phyloP scores from a whole-genome alignment of 1,140 invertebrate genomes.

The Leptinotarsa lineolata region DNA sequence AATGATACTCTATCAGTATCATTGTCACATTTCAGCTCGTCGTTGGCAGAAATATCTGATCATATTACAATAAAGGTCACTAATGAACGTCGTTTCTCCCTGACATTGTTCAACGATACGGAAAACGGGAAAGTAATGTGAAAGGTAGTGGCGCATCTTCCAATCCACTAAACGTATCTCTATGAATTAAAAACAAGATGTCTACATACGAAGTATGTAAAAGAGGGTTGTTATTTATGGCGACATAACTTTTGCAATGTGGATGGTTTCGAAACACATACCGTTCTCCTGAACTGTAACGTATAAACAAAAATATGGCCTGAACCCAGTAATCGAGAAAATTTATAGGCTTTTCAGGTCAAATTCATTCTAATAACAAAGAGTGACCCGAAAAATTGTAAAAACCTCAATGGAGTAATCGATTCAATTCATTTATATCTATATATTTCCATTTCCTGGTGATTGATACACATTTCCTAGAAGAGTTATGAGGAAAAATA shows the following conservation, averaged over 20 bases:
- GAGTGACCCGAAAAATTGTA: background rate
- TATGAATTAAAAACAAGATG: background rate
- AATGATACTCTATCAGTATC: no score
- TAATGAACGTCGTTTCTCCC: no score
- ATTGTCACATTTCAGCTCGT: no score
- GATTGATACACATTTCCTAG: no score
- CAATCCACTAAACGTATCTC: background rate
- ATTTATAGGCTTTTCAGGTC: background rate
- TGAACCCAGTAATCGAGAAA: background rate
- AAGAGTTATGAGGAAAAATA: no score
- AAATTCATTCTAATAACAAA: background rate
- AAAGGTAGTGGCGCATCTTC: background rate
- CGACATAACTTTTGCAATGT: background rate
- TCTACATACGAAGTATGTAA: background rate
- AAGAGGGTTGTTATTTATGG: background rate
- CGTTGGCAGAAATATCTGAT: no score
- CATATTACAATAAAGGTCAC: no score
- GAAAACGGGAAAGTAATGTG: background rate
- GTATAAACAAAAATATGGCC: background rate
- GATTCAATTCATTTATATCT: background rate
- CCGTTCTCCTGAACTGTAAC: background rate
- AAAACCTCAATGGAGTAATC: background rate
- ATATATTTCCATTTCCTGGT: background rate
- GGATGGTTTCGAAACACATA: background rate
- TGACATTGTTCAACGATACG: background rate